A percentile compares a stretch with the other conserved stretches of the same genome.
phyloP scores from a whole-genome alignment of 2,888 invertebrate genomes.

The Acrobasis consociella region DNA sequence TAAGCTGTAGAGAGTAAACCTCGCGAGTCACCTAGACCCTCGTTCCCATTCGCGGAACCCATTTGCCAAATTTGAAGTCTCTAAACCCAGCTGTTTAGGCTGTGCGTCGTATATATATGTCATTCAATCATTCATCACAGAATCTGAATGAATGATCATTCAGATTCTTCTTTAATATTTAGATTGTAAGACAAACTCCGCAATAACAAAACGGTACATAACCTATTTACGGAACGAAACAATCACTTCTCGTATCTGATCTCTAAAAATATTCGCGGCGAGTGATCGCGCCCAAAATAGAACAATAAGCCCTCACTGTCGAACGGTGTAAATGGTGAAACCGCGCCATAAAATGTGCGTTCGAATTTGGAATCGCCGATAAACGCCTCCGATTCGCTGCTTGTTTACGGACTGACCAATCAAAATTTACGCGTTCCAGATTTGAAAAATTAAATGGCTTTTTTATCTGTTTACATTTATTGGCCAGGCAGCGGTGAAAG shows the following conservation, averaged over 20 bases:
- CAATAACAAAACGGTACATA: conserved; percentile 9
- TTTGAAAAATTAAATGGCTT: conserved; percentile 3
- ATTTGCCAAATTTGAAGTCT: no score
- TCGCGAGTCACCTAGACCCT: no score
- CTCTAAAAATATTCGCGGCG: conserved; percentile 10
- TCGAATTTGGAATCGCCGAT: conserved; percentile 10
- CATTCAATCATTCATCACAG: no score
- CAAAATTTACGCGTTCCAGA: conserved; percentile 10
- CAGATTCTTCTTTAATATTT: no score
- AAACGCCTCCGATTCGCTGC: background rate
- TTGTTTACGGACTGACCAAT: background rate
- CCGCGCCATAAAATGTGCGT: conserved; percentile 10
- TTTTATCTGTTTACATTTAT: background rate
- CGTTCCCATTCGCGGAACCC: no score
- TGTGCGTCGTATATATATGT: no score
- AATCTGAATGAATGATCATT: no score
- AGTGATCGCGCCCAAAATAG: conserved; percentile 13
- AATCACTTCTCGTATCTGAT: conserved; percentile 4
- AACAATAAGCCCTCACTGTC: conserved; percentile 15
- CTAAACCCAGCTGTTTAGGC: no score
- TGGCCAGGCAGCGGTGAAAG: background rate
- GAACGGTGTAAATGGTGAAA: conserved; percentile 4
- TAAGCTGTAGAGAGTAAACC: no score
- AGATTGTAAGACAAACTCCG: background rate
- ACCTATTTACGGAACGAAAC: conserved; percentile 6